Conservation (phyloP, 2,113 vertebrate species). For the Ariopsis seemanni region DNA sequence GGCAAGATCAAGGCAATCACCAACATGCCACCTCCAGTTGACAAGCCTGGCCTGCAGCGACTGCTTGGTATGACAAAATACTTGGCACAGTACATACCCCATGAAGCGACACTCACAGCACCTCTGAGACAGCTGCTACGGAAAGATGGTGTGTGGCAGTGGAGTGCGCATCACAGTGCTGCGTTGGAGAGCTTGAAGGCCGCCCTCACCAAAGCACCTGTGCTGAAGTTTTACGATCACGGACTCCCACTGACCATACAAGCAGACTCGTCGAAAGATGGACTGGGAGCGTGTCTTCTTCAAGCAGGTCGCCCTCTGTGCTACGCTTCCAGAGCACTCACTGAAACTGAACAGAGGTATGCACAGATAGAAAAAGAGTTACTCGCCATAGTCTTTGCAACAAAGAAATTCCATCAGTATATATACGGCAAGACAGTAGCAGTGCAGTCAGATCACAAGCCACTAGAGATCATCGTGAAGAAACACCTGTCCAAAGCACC, state of each 20-base stretch:
- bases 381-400: background rate
- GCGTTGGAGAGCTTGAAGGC: background rate
- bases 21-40: background rate
- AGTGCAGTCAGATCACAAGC: constrained; percentile 44
- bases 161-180: background rate
- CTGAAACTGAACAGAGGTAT: background rate
- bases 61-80: background rate
- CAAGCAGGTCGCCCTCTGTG: constrained; percentile 25
- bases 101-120: constrained; percentile 15
- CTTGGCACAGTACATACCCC: background rate
- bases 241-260: too few species aligned
- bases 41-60: constrained; percentile 8
- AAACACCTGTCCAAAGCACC: constrained; percentile 35
- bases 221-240: too few species aligned
- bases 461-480: constrained; percentile 32
- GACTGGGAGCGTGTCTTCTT: constrained; percentile 9
- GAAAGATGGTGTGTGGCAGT: constrained; percentile 33
- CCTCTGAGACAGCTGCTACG: constrained; percentile 28
- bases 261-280: too few species aligned
- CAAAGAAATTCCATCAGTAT: constrained; percentile 35
- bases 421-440: constrained; percentile 32
- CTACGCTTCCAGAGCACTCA: constrained; percentile 20
- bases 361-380: background rate
- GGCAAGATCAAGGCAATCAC: background rate
- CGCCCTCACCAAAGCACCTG: too few species aligned